A percentile compares a stretch with the other conserved stretches of the same genome.
phyloP scores from a whole-genome alignment of 1,140 invertebrate species.

The Drosophila nannoptera region DNA sequence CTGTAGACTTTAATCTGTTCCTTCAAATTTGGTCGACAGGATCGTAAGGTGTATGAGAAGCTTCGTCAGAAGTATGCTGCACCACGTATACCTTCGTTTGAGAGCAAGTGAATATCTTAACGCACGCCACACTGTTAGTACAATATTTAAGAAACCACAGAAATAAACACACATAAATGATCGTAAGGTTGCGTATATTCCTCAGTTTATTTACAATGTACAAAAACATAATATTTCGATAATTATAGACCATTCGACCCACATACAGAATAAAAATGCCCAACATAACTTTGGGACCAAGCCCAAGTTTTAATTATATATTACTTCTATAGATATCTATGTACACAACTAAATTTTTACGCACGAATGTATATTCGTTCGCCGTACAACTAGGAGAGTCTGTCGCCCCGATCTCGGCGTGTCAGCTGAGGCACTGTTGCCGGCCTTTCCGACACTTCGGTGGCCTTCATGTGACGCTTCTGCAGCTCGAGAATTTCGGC shows the following conservation, averaged over 20 bases:
- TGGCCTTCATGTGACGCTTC: slow-evolving; percentile 2
- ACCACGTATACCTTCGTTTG: slow-evolving; percentile 45
- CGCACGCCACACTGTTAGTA: slow-evolving; percentile 42
- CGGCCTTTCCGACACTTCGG: slow-evolving; percentile 9
- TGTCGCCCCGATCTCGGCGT: slow-evolving; percentile 41
- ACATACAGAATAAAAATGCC: slow-evolving; percentile 17
- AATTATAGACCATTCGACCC: not conserved
- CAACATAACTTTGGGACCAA: slow-evolving; percentile 35
- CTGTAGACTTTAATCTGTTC: not conserved
- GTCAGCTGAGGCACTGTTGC: slow-evolving; percentile 7
- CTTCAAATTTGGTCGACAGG: slow-evolving; percentile 37
- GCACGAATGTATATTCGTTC: not conserved
- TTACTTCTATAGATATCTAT: not conserved
- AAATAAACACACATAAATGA: slow-evolving; percentile 9
- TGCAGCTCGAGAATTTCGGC: slow-evolving; percentile 44
- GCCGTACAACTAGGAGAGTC: not conserved
- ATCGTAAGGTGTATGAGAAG: slow-evolving; percentile 75
- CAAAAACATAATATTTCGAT: slow-evolving; percentile 19
- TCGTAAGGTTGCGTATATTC: slow-evolving; percentile 20
- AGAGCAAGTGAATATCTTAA: slow-evolving; percentile 47
- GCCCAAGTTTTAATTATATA: slow-evolving; percentile 8
- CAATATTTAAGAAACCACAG: slow-evolving; percentile 36
- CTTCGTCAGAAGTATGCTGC: slow-evolving; percentile 75
- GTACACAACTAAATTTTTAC: slow-evolving; percentile 1
- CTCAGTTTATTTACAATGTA: slow-evolving; percentile 26